These are phyloP conservation scores for Lepus townsendii DNA, from an alignment of 2,797 vertebrate genomes.

Conservation along the genomic window DNA sequence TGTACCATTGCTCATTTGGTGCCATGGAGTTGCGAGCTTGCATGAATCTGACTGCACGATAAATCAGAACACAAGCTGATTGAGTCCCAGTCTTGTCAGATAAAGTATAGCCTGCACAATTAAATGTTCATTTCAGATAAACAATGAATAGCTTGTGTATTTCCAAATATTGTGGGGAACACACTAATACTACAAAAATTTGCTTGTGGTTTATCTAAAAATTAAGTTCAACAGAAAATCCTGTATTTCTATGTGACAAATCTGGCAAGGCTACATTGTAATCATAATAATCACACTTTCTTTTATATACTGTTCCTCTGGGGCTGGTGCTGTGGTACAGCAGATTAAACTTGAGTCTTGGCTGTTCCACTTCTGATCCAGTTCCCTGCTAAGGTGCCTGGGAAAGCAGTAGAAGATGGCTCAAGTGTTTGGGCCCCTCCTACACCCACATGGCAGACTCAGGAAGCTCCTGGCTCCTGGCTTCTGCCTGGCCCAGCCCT, in stretches of 20 bases:
- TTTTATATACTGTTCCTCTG: background rate
- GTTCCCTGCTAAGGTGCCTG: no score
- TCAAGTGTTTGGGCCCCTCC: no score
- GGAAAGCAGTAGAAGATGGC: no score
- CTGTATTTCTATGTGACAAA: conserved; percentile 40
- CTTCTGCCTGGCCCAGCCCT: no score
- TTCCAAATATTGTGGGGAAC: background rate
- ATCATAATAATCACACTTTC: background rate
- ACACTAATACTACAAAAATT: background rate
- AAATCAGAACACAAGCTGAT: conserved; percentile 36
- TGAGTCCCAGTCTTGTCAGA: conserved; percentile 44
- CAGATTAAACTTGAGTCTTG: no score
- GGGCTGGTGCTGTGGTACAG: no score
- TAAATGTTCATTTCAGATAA: conserved; percentile 40
- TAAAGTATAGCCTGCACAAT: conserved; percentile 15
- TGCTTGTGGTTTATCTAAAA: conserved; percentile 46
- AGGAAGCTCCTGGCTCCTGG: no score
- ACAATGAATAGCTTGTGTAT: background rate
- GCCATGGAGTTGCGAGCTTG: background rate
- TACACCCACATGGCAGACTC: no score
- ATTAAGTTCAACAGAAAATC: background rate
- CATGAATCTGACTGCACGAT: conserved; percentile 1
- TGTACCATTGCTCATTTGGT: background rate
- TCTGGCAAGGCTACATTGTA: background rate
- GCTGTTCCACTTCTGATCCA: no score